Conservation (phyloP, 1,140 invertebrate genomes). For the Drosophila nigrodunni region DNA sequence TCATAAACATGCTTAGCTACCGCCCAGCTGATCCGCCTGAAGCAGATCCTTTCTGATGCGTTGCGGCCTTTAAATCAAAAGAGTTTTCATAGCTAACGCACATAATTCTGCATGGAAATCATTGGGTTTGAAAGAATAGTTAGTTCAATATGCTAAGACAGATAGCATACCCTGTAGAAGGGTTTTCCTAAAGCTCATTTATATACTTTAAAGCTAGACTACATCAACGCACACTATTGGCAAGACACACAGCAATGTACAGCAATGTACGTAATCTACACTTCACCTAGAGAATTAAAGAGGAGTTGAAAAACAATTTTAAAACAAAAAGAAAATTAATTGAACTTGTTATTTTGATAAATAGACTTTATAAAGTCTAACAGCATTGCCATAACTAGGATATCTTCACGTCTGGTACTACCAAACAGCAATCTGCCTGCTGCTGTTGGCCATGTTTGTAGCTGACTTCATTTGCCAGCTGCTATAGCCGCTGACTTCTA, state of each 20-base stretch:
- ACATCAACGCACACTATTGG: too few species aligned
- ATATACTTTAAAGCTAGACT: not conserved
- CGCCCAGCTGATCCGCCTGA: conserved; percentile 15
- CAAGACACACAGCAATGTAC: too few species aligned
- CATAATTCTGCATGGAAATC: conserved; percentile 52
- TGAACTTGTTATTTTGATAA: not conserved
- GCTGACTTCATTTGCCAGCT: conserved; percentile 62
- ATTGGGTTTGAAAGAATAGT: not conserved
- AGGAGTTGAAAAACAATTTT: too few species aligned
- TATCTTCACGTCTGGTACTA: conserved; percentile 1
- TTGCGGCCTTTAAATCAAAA: conserved; percentile 60
- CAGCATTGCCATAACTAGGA: not conserved
- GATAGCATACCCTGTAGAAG: conserved; percentile 3
- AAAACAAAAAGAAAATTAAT: too few species aligned
- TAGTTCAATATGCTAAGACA: conserved; percentile 12
- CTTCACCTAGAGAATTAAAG: too few species aligned
- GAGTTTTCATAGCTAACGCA: conserved; percentile 63
- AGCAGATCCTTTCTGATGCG: conserved; percentile 24
- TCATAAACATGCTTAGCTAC: conserved; percentile 70
- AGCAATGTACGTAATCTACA: too few species aligned
- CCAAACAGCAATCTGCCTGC: not conserved
- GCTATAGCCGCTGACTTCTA: conserved; percentile 48
- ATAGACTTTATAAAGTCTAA: too few species aligned
- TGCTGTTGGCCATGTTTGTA: conserved; percentile 37
- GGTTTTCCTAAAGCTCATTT: too few species aligned